phyloP scores from a whole-genome alignment of 2,797 vertebrate species.

The Channallabes apus region DNA sequence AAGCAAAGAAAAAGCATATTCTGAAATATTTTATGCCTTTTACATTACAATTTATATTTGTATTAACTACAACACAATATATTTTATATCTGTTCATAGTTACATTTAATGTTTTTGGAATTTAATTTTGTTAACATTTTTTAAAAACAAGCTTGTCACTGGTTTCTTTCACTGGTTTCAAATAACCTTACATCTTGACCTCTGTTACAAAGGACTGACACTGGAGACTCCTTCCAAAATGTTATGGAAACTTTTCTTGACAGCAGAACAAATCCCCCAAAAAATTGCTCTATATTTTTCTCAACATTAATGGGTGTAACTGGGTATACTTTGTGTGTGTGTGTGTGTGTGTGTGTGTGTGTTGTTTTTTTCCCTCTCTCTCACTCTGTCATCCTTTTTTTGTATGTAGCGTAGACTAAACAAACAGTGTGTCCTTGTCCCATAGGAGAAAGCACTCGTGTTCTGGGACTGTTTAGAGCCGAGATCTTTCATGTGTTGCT shows the following conservation, averaged over 20 bases:
- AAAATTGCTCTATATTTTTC: constrained; percentile 17
- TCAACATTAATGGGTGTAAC: constrained; percentile 16
- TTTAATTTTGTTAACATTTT: neutral
- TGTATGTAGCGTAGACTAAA: constrained; percentile 56
- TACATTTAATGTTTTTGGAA: neutral
- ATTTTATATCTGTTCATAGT: neutral
- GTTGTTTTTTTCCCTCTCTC: neutral
- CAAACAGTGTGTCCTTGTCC: constrained; percentile 51
- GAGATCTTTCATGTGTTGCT: constrained; percentile 51
- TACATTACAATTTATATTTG: neutral
- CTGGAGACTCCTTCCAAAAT: neutral
- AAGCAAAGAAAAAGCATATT: neutral
- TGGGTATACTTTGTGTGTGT: constrained; percentile 11
- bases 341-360: constrained; percentile 31
- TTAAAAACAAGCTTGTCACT: neutral
- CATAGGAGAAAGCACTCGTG: constrained; percentile 41
- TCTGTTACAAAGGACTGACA: neutral
- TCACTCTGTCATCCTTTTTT: constrained; percentile 37
- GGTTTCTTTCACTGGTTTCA: neutral
- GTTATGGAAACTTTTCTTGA: neutral
- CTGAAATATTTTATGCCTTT: neutral
- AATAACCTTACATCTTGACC: neutral
- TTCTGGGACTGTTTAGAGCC: constrained; percentile 43
- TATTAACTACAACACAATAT: neutral
- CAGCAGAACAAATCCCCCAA: neutral